Evolutionary conservation across 2,113 vertebrate species (phyloP).

Genomic region (Choloepus hoffmanni): DNA sequence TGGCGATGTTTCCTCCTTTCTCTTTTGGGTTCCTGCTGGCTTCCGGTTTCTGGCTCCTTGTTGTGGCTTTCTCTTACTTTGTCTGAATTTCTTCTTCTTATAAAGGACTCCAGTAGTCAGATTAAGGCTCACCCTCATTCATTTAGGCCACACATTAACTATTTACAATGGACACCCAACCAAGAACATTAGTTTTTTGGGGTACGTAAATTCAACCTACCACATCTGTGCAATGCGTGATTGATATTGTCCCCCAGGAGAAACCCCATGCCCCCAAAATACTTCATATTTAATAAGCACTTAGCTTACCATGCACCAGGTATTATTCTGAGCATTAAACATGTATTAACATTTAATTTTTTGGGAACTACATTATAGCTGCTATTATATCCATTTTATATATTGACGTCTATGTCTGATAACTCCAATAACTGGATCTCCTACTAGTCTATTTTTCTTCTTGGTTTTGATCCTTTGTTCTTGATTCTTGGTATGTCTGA

Average conservation of each 20-base stretch:
- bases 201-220: no score
- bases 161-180: no score
- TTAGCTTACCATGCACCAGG: background rate
- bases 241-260: background rate
- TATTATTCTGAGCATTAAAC: background rate
- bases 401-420: background rate
- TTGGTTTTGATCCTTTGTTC: background rate
- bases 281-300: background rate
- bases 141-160: no score
- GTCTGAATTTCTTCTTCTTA: no score
- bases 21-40: no score
- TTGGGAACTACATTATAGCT: background rate
- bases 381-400: background rate
- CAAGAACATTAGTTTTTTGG: no score
- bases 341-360: background rate
- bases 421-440: background rate
- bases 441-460: background rate
- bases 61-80: no score
- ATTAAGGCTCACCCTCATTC: no score
- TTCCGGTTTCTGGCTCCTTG: no score
- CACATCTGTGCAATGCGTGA: background rate
- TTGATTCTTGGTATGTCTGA: background rate
- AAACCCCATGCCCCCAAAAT: background rate
- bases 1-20: no score
- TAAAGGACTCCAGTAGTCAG: no score